A percentile compares a stretch with the other conserved stretches of the same genome.
These are phyloP conservation scores for Bombus affinis DNA, from an alignment of 1,140 invertebrate species.

Conservation along the genomic window DNA sequence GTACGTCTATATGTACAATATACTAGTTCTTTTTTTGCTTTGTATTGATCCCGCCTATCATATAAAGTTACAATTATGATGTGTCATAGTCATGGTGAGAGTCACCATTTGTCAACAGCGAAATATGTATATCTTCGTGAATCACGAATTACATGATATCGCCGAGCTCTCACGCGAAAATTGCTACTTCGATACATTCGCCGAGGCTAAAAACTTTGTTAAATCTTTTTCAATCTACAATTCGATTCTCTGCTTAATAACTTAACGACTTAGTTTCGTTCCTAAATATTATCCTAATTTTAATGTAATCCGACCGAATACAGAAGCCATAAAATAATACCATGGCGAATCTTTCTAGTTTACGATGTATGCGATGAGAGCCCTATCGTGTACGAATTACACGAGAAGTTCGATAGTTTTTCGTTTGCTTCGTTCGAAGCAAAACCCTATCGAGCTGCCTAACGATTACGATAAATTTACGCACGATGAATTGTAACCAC, in stretches of 20 bases:
- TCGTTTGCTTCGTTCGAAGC: conserved; percentile 5
- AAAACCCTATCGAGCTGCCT: neutral
- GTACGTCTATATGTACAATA: conserved; percentile 76
- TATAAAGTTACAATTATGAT: conserved; percentile 80
- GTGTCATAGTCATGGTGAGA: conserved; percentile 72
- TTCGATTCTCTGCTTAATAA: neutral
- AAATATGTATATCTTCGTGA: conserved; percentile 44
- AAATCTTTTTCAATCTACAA: too few relatives aligned
- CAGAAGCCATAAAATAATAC: neutral
- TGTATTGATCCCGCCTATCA: conserved; percentile 78
- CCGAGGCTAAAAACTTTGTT: neutral
- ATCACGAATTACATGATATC: conserved; percentile 35
- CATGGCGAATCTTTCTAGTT: neutral
- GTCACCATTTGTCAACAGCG: conserved; percentile 55
- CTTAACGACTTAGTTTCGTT: neutral
- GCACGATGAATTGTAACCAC: conserved; percentile 17
- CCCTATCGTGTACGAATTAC: neutral
- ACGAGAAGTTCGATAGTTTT: conserved; percentile 17
- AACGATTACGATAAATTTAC: conserved; percentile 28
- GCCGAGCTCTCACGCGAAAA: conserved; percentile 17
- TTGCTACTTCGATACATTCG: neutral
- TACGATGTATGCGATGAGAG: neutral
- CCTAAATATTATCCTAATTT: neutral
- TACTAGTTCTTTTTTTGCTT: conserved; percentile 66
- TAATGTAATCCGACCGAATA: neutral